phyloP scores from a whole-genome alignment of 2,113 vertebrate species.

The Numenius arquata region DNA sequence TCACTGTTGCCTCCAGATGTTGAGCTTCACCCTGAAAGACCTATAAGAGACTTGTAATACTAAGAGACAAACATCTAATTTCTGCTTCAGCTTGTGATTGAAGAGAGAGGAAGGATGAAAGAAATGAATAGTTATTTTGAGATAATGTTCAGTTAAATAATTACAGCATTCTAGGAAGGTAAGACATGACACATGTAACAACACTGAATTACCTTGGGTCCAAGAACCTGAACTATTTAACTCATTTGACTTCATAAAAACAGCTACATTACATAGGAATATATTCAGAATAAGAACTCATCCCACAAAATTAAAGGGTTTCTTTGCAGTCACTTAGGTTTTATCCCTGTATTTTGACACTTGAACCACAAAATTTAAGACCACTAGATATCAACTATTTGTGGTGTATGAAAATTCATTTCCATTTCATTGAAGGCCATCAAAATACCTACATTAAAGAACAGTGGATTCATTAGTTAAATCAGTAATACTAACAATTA shows the following conservation, averaged over 20 bases:
- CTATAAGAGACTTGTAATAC: not conserved
- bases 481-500: not conserved
- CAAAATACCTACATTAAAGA: not conserved
- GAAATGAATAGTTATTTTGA: not conserved
- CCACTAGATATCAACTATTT: not conserved
- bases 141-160: not conserved
- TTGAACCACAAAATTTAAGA: not conserved
- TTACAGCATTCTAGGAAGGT: not conserved
- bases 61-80: not conserved
- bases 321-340: not conserved
- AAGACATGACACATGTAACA: not conserved
- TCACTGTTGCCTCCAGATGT: not conserved
- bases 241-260: not conserved
- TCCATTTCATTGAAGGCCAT: not conserved
- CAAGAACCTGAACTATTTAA: not conserved
- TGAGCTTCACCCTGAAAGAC: not conserved
- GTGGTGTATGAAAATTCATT: not conserved
- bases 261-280: not conserved
- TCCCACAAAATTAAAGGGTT: not conserved
- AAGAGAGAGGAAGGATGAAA: not conserved
- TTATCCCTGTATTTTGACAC: not conserved
- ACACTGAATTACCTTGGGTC: not conserved
- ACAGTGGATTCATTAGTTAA: not conserved
- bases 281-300: not conserved
- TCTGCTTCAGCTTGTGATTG: not conserved